A percentile compares a stretch with the other conserved stretches of the same genome.
phyloP scores from a whole-genome alignment of 2,113 vertebrate species.

The Hypomesus transpacificus region DNA sequence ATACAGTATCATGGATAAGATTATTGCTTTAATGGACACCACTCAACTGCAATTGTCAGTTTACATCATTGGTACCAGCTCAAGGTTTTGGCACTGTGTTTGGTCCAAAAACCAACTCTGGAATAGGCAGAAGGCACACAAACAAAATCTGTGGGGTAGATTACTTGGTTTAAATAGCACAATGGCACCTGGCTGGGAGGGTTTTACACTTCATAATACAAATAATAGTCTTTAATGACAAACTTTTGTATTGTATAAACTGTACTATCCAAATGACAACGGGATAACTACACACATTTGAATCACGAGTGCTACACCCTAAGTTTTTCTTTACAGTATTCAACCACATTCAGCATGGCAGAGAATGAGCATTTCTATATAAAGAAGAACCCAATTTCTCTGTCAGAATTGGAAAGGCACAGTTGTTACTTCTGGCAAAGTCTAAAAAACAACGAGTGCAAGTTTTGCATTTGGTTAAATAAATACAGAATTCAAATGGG shows the following conservation, averaged over 20 bases:
- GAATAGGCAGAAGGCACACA: not conserved
- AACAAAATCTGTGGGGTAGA: not conserved
- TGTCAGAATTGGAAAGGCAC: slow-evolving; percentile 60
- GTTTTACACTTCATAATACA: no score
- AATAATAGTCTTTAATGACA: no score
- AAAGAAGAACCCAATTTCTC: slow-evolving; percentile 47
- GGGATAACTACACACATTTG: slow-evolving; percentile 28
- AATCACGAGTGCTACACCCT: slow-evolving; percentile 59
- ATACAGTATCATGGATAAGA: not conserved
- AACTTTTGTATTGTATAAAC: no score
- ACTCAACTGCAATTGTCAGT: not conserved
- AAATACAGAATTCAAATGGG: slow-evolving; percentile 15
- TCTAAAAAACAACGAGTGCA: slow-evolving; percentile 54
- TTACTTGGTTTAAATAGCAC: not conserved
- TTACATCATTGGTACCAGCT: not conserved
- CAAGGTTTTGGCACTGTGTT: not conserved
- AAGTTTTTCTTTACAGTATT: slow-evolving; percentile 56
- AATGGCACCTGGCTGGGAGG: no score
- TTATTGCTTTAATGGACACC: not conserved
- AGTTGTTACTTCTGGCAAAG: slow-evolving; percentile 47
- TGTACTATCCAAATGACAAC: no score
- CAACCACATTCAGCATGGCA: slow-evolving; percentile 64
- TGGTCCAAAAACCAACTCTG: not conserved
- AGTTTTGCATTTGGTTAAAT: slow-evolving; percentile 38
- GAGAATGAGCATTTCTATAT: slow-evolving; percentile 27